Conservation (phyloP, 2,888 invertebrate genomes). For the Prenolepis imparis region DNA sequence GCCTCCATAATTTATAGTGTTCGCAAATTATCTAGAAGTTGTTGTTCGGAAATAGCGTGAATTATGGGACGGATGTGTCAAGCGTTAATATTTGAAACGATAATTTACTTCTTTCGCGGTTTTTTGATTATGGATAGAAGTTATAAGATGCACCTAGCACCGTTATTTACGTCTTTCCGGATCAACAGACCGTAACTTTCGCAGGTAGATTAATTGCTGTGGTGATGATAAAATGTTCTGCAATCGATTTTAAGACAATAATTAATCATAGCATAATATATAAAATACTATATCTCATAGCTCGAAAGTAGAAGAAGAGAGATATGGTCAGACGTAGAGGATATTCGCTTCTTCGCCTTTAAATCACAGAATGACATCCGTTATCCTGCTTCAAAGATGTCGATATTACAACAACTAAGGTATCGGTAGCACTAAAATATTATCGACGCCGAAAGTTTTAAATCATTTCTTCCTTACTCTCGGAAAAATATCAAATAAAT, state of each 20-base stretch:
- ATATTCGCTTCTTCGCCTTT: not conserved
- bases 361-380: conserved; percentile 13
- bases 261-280: not conserved
- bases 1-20: conserved; percentile 39
- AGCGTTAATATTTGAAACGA: conserved; percentile 45
- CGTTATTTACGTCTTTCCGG: conserved; percentile 35
- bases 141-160: not conserved
- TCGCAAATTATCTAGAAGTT: conserved; percentile 34
- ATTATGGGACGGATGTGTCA: conserved; percentile 24
- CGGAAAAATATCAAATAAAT: conserved; percentile 29
- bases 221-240: conserved; percentile 21
- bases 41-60: conserved; percentile 21
- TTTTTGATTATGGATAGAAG: conserved; percentile 24
- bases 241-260: conserved; percentile 19
- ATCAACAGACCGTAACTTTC: conserved; percentile 42
- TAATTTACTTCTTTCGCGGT: conserved; percentile 47
- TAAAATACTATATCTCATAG: not conserved
- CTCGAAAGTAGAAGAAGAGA: not conserved
- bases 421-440: conserved; percentile 15
- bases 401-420: conserved; percentile 28
- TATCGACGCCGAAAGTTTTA: not conserved
- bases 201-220: conserved; percentile 28
- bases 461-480: not conserved
- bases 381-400: conserved; percentile 7
- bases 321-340: not conserved